Percentiles rank a stretch among this genome's conserved stretches.
phyloP scores from a whole-genome alignment of 2,888 invertebrate genomes.

The Linnaemya tessellans region DNA sequence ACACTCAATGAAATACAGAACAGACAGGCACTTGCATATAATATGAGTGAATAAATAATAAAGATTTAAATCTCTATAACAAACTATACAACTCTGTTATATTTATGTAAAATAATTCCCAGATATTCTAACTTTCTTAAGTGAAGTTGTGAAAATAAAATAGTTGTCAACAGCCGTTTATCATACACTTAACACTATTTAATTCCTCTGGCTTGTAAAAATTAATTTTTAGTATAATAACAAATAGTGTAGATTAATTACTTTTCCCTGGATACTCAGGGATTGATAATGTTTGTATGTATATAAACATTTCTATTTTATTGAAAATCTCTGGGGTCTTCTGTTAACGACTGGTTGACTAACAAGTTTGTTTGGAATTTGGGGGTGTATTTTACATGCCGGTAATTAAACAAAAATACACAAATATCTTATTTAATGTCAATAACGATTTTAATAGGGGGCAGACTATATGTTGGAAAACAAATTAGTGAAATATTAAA shows the following conservation, averaged over 20 bases:
- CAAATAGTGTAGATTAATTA: not conserved
- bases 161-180: not conserved
- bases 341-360: constrained; percentile 42
- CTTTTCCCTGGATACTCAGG: not conserved
- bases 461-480: constrained; percentile 11
- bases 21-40: no score
- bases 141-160: no score
- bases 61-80: no score
- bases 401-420: not conserved
- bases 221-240: not conserved
- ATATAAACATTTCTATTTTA: constrained; percentile 5
- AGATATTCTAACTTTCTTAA: not conserved
- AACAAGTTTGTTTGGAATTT: constrained; percentile 12
- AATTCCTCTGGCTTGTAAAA: not conserved
- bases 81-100: no score
- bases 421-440: not conserved
- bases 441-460: constrained; percentile 21
- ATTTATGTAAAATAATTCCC: no score
- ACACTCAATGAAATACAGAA: no score
- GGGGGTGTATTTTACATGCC: constrained; percentile 37
- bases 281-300: not conserved
- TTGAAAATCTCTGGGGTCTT: constrained; percentile 9
- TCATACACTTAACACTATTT: not conserved
- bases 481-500: not conserved
- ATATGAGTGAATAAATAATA: no score